Conservation (phyloP, 2,888 invertebrate genomes). For the Ectemnius cavifrons region DNA sequence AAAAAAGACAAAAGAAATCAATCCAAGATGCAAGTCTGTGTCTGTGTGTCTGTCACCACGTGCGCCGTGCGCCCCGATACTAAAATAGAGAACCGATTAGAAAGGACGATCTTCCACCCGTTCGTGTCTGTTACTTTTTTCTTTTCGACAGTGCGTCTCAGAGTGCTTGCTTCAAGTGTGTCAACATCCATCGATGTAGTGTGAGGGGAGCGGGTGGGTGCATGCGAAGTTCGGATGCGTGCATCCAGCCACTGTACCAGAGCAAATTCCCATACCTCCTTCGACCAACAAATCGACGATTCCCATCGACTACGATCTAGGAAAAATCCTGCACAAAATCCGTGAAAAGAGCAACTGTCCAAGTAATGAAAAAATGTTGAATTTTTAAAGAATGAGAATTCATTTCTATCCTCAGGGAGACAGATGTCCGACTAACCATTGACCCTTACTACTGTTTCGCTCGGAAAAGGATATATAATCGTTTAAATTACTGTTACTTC, state of each 20-base stretch:
- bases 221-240: constrained; percentile 58
- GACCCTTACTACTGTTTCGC: no score
- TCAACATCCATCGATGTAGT: constrained; percentile 16
- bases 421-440: no score
- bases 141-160: constrained; percentile 31
- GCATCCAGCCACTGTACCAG: constrained; percentile 39
- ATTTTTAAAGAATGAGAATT: no score
- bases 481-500: no score
- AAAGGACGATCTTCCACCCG: constrained; percentile 25
- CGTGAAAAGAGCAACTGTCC: background rate
- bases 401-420: no score
- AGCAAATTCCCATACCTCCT: constrained; percentile 27
- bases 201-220: constrained; percentile 36
- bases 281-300: constrained; percentile 39
- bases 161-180: constrained; percentile 27
- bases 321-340: background rate
- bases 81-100: constrained; percentile 37
- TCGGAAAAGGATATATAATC: no score
- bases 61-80: constrained; percentile 56
- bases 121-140: no score
- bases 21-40: constrained; percentile 56
- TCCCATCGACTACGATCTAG: background rate
- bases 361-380: background rate
- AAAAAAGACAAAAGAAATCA: constrained; percentile 33
- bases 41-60: constrained; percentile 53